phyloP scores from a whole-genome alignment of 2,113 vertebrate species.

The Raja brachyura region DNA sequence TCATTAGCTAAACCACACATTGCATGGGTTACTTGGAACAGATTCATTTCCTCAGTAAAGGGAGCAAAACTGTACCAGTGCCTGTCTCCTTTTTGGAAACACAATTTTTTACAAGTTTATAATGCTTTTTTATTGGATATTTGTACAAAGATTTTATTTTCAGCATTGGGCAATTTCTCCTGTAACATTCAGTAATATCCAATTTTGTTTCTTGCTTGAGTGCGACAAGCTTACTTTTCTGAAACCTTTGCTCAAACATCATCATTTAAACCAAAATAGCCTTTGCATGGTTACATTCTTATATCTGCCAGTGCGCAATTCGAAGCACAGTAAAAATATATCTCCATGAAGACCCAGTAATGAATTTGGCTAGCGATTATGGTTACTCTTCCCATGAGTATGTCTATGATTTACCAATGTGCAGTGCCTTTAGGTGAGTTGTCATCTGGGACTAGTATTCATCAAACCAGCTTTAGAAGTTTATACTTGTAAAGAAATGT shows the following conservation, averaged over 20 bases:
- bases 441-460: background rate
- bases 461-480: background rate
- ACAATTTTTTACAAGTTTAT: background rate
- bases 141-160: background rate
- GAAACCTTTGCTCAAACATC: background rate
- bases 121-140: background rate
- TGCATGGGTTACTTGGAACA: conserved; percentile 35
- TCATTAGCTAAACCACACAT: conserved; percentile 39
- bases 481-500: background rate
- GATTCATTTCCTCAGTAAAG: conserved; percentile 37
- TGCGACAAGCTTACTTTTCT: background rate
- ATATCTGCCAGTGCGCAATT: background rate
- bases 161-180: background rate
- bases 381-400: background rate
- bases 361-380: too few species aligned
- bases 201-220: background rate
- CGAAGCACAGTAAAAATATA: background rate
- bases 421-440: background rate
- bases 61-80: conserved; percentile 16
- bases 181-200: background rate
- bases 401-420: background rate
- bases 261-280: background rate
- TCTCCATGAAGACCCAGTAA: background rate
- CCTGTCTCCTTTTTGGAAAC: conserved; percentile 11
- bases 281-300: conserved; percentile 14